Conservation (phyloP, 2,797 vertebrate species). For the Sphenodon punctatus region DNA sequence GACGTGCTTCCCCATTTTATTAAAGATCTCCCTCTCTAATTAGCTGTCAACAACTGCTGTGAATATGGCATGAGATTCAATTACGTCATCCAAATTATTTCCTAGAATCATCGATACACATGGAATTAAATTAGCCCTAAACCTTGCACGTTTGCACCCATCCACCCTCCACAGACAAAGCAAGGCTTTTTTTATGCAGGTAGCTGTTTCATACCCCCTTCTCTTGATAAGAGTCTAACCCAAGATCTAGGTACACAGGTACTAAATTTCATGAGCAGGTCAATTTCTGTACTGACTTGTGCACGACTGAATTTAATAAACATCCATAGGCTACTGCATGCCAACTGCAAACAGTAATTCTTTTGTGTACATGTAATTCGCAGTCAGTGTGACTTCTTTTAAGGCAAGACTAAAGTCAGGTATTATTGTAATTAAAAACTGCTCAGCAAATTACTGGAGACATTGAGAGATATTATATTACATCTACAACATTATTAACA, state of each 20-base stretch:
- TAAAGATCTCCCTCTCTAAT: neutral
- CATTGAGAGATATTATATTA: neutral
- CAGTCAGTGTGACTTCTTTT: neutral
- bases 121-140: neutral
- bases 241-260: too few relatives aligned
- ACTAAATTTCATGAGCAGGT: too few relatives aligned
- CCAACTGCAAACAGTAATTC: neutral
- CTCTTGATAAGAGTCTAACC: too few relatives aligned
- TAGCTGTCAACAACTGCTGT: neutral
- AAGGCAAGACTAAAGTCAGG: neutral
- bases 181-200: too few relatives aligned
- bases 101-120: neutral
- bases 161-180: too few relatives aligned
- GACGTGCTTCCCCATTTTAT: neutral
- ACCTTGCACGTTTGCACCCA: too few relatives aligned
- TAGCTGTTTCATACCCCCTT: too few relatives aligned
- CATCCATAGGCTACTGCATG: neutral
- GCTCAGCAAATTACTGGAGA: rapidly evolving
- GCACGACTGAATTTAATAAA: too few relatives aligned
- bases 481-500: too few relatives aligned
- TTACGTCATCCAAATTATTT: neutral
- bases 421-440: neutral
- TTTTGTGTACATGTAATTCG: neutral
- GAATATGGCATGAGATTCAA: neutral
- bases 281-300: too few relatives aligned